Evolutionary conservation across 2,888 invertebrate species (phyloP), one percentile per base, ranked within the genome.

Genomic region (Dyspetes luteomarginatus): DNA sequence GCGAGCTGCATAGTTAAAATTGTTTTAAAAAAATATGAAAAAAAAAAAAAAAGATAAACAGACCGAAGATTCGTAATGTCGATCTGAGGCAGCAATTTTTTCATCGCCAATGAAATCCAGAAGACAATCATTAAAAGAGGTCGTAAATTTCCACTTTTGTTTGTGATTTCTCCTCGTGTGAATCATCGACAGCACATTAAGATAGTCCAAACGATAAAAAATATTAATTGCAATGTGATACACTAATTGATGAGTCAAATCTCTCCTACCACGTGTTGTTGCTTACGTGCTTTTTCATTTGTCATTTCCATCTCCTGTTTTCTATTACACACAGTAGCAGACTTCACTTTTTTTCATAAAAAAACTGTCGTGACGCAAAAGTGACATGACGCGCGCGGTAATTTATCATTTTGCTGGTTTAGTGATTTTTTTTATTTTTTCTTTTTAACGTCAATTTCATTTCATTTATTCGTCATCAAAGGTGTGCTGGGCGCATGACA

Each of bases 251-350:
- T 19, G 56, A 56, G 43, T 28, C 26, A 68, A n/a, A 45, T 45
- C n/a, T 43, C 3, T 24, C 56, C 12, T 3, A 17, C 15, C n/a
- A 45, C 45, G 22, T 58, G 43, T 28, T 19, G 7, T 9, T 12
- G 19, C 24, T 45, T 15, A n/a, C 30, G 28, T 69, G 45, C 19
- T 7, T 2, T 4, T 17, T 2, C 28, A 19, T 19, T 3, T 24
- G 43, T n/a, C n/a, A n/a, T 45, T 43, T 56, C 3, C n/a, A 56
- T 56, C 58, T 28, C 56, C 45, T 58, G 24, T 58, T 45, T 17
- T 7, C 15, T 28, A 9, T n/a, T n/a, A n/a, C 3, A 7, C 2
- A 50, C 17, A 50, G 48, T 5, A 50, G 19, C 9, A 3, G 3
- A 7, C 9, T 7, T 62, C 9, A 7, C 4, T 4, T 52, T 12